phyloP scores from a whole-genome alignment of 1,140 invertebrate genomes.

The Spodoptera frugiperda region DNA sequence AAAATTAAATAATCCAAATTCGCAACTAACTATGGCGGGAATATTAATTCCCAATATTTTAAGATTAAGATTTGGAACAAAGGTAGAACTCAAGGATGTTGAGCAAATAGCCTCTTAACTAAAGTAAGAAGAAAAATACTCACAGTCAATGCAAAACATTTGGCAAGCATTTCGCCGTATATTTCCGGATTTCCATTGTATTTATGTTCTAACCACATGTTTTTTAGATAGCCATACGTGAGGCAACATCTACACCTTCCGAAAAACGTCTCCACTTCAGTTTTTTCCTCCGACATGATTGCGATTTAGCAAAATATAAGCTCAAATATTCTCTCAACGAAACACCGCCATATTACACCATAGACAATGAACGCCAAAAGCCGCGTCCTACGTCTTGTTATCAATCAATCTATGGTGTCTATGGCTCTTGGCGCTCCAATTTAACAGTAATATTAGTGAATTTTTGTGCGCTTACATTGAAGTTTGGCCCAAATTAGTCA shows the following conservation, averaged over 20 bases:
- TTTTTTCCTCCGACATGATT: constrained; percentile 36
- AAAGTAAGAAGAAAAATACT: constrained; percentile 48
- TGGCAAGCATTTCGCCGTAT: constrained; percentile 62
- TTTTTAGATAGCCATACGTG: constrained; percentile 60
- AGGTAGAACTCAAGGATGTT: constrained; percentile 12
- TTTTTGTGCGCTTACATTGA: no score
- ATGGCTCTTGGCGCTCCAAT: no score
- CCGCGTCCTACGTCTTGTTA: no score
- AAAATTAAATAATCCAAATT: background rate
- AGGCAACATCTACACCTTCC: constrained; percentile 66
- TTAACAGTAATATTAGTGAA: no score
- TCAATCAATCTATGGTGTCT: no score
- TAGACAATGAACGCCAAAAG: constrained; percentile 1
- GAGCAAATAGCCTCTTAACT: constrained; percentile 38
- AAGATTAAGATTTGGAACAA: constrained; percentile 24
- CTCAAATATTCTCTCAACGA: background rate
- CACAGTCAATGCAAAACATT: constrained; percentile 64
- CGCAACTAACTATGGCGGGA: background rate
- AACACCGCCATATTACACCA: constrained; percentile 22
- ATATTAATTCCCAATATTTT: background rate
- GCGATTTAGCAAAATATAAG: background rate
- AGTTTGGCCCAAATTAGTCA: no score
- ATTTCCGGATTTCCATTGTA: constrained; percentile 55
- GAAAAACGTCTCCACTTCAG: constrained; percentile 46
- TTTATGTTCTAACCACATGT: constrained; percentile 60